Evolutionary conservation across 2,888 invertebrate genomes (phyloP).

Genomic region (Melieria omissa): DNA sequence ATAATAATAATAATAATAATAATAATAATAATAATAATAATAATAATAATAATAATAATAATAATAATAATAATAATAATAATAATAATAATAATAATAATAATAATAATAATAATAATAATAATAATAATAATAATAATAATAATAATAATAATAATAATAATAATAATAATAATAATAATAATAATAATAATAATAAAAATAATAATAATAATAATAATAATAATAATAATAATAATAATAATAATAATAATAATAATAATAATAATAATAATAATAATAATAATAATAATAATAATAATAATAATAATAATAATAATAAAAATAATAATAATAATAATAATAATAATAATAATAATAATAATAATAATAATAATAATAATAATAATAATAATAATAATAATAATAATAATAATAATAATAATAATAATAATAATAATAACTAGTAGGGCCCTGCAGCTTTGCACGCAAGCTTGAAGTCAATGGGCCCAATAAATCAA

Average conservation of each 20-base stretch:
- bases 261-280: slow-evolving; percentile 4
- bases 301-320: slow-evolving; percentile 4
- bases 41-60: slow-evolving; percentile 4
- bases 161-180: slow-evolving; percentile 4
- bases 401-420: slow-evolving; percentile 4
- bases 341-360: slow-evolving; percentile 4
- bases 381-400: slow-evolving; percentile 4
- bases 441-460: too few species aligned
- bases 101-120: slow-evolving; percentile 4
- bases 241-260: slow-evolving; percentile 4
- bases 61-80: slow-evolving; percentile 4
- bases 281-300: slow-evolving; percentile 4
- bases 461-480: too few species aligned
- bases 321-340: slow-evolving; percentile 2
- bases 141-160: slow-evolving; percentile 4
- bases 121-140: slow-evolving; percentile 4
- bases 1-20: slow-evolving; percentile 4
- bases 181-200: slow-evolving; percentile 2
- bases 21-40: slow-evolving; percentile 4
- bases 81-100: slow-evolving; percentile 4
- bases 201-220: slow-evolving; percentile 4
- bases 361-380: slow-evolving; percentile 4
- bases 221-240: slow-evolving; percentile 4
- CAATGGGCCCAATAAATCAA: too few species aligned
- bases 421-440: slow-evolving; percentile 4